phyloP scores from a whole-genome alignment of 1,140 invertebrate genomes.

The Papilio dardanus region DNA sequence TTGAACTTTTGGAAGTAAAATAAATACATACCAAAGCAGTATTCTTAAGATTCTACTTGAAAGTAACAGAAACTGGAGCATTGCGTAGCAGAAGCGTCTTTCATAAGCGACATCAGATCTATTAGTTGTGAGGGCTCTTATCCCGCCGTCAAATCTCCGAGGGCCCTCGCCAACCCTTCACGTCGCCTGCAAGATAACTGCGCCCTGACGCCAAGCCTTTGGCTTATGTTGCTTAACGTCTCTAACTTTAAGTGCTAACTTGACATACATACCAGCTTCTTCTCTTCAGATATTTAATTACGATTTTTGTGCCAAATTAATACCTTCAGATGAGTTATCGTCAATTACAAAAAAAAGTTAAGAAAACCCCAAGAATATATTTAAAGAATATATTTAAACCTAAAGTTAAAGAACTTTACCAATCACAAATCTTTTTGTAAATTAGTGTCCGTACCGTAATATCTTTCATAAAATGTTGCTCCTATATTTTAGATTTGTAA shows the following conservation, averaged over 20 bases:
- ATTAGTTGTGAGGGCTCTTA: constrained; percentile 36
- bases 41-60: background rate
- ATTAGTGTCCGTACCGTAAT: too few species aligned
- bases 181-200: constrained; percentile 37
- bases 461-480: too few species aligned
- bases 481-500: too few species aligned
- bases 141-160: constrained; percentile 27
- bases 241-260: constrained; percentile 21
- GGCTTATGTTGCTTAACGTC: constrained; percentile 31
- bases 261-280: constrained; percentile 26
- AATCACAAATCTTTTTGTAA: too few species aligned
- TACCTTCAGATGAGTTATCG: background rate
- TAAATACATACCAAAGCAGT: background rate
- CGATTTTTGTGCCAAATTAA: background rate
- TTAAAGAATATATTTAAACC: too few species aligned
- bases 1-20: too few species aligned
- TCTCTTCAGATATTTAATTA: background rate
- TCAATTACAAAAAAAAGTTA: too few species aligned
- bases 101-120: constrained; percentile 38
- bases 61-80: constrained; percentile 13
- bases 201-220: constrained; percentile 7
- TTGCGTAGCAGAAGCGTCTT: constrained; percentile 14
- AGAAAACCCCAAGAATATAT: too few species aligned
- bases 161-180: constrained; percentile 34
- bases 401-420: too few species aligned